Conservation (phyloP, 2,888 invertebrate genomes). For the Cephus rjabovi region DNA sequence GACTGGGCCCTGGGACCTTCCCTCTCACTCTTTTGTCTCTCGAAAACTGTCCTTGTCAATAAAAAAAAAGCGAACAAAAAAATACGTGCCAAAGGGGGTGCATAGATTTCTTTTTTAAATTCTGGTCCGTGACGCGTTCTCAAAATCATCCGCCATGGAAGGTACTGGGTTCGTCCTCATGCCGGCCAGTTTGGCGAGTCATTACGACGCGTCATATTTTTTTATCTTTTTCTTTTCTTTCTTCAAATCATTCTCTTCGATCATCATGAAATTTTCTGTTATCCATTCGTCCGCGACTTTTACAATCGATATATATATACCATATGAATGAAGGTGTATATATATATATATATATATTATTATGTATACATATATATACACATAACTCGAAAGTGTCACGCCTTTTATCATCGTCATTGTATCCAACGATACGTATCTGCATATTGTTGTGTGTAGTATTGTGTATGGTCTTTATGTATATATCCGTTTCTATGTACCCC, state of each 20-base stretch:
- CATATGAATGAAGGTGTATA: too few species aligned
- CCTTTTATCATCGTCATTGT: slow-evolving; percentile 52
- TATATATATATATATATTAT: too few species aligned
- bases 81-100: slow-evolving; percentile 8
- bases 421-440: slow-evolving; percentile 64
- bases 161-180: background rate
- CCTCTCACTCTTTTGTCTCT: background rate
- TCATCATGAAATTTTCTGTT: background rate
- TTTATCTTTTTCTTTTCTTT: slow-evolving; percentile 23
- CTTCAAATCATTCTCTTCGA: slow-evolving; percentile 15
- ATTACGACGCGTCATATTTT: background rate
- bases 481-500: background rate
- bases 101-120: slow-evolving; percentile 17
- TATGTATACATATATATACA: background rate
- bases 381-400: slow-evolving; percentile 40
- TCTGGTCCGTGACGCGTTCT: background rate
- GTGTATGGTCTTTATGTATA: slow-evolving; percentile 48
- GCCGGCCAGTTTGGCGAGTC: background rate
- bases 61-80: slow-evolving; percentile 13
- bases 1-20: background rate
- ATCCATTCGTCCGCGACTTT: background rate
- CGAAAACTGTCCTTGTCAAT: slow-evolving; percentile 28
- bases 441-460: slow-evolving; percentile 58
- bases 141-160: background rate
- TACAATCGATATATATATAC: background rate